A percentile compares a stretch with the other conserved stretches of the same genome.
Conservation (phyloP, 1,140 invertebrate species). For the Calosoma granatense region DNA sequence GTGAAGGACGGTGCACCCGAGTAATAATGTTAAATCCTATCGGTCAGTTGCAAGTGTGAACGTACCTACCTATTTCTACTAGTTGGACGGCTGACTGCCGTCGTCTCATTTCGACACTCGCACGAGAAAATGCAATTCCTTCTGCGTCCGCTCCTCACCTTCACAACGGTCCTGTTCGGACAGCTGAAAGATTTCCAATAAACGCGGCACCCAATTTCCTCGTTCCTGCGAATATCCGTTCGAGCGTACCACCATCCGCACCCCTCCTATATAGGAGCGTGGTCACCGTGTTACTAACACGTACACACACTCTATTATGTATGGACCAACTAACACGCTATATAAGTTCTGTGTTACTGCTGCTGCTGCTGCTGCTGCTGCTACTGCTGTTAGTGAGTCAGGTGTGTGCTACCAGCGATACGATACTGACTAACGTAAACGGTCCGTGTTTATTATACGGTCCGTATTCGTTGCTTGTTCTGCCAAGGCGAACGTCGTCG, state of each 20-base stretch:
- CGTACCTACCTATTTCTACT: no score
- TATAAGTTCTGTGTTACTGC: not conserved
- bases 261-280: no score
- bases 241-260: not conserved
- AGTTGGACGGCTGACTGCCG: no score
- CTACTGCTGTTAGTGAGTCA: not conserved
- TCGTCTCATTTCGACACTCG: constrained; percentile 17
- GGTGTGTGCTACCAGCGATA: no score
- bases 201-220: constrained; percentile 34
- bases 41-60: no score
- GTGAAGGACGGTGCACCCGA: no score
- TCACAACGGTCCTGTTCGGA: constrained; percentile 24
- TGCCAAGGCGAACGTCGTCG: no score
- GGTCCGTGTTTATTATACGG: no score
- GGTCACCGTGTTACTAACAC: no score
- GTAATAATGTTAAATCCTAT: no score
- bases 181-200: constrained; percentile 36
- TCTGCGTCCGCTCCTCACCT: constrained; percentile 21
- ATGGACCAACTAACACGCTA: not conserved
- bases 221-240: constrained; percentile 26
- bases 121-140: constrained; percentile 22
- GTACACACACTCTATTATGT: not conserved
- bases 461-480: no score
- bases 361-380: not conserved
- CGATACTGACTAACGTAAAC: no score